phyloP scores from a whole-genome alignment of 2,113 vertebrate genomes.

The Lathamus discolor region DNA sequence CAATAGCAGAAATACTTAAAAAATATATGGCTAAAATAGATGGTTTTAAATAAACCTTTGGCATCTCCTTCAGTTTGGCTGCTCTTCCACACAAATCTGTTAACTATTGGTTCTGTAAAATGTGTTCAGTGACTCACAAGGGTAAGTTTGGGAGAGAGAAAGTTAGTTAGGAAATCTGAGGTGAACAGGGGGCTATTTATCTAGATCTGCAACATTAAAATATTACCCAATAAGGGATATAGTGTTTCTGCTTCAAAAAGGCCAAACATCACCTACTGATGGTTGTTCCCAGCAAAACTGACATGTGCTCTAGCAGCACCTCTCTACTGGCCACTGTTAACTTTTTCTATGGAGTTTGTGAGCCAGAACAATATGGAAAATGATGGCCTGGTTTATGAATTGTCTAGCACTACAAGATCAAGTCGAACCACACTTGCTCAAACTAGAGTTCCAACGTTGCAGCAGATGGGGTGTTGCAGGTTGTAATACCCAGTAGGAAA shows the following conservation, averaged over 20 bases:
- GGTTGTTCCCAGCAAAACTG: neutral
- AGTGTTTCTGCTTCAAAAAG: neutral
- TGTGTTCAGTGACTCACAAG: neutral
- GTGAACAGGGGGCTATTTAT: neutral
- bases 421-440: neutral
- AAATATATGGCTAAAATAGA: slow-evolving; percentile 19
- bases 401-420: neutral
- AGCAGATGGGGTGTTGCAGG: neutral
- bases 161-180: neutral
- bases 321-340: neutral
- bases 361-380: neutral
- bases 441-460: neutral
- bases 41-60: neutral
- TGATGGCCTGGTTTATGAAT: neutral
- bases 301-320: neutral
- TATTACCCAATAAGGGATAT: neutral
- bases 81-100: neutral
- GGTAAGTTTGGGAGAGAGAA: neutral
- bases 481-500: neutral
- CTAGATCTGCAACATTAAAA: neutral
- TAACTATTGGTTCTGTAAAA: neutral
- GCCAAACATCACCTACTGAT: neutral
- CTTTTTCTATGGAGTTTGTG: neutral
- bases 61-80: neutral
- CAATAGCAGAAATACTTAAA: slow-evolving; percentile 16